Evolutionary conservation across 1,140 invertebrate species (phyloP).

Genomic region (Ceratina calcarata): DNA sequence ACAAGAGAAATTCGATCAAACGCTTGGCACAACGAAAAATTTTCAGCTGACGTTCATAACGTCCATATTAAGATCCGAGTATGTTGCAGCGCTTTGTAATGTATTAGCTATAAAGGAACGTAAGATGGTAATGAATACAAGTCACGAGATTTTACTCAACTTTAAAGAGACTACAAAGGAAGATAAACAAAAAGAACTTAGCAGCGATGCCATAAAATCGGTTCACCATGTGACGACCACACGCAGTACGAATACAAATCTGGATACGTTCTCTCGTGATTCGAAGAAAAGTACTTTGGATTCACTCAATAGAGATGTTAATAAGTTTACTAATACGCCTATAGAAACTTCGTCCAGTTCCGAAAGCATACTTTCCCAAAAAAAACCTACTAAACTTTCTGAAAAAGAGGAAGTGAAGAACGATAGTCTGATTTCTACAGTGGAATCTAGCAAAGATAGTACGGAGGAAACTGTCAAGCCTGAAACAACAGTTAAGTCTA

Average conservation of each 20-base stretch:
- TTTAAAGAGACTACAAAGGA: slow-evolving; percentile 37
- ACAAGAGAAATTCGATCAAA: slow-evolving; percentile 73
- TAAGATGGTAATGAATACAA: slow-evolving; percentile 85
- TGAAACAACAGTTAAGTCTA: slow-evolving; percentile 64
- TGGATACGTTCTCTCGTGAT: slow-evolving; percentile 11
- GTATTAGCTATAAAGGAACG: slow-evolving; percentile 84
- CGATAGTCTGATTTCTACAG: slow-evolving; percentile 54
- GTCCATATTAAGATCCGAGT: slow-evolving; percentile 84
- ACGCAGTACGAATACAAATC: slow-evolving; percentile 8
- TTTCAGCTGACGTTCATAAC: slow-evolving; percentile 78
- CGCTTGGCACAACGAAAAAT: slow-evolving; percentile 56
- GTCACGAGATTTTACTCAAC: slow-evolving; percentile 65
- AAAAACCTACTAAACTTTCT: slow-evolving; percentile 74
- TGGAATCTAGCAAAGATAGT: slow-evolving; percentile 66
- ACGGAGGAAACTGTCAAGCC: slow-evolving; percentile 75
- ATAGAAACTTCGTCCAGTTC: slow-evolving; percentile 36
- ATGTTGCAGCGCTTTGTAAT: slow-evolving; percentile 89
- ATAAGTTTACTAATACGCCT: neutral
- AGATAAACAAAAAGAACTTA: slow-evolving; percentile 11
- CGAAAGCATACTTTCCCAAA: slow-evolving; percentile 67
- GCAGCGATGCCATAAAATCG: neutral
- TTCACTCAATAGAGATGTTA: slow-evolving; percentile 7
- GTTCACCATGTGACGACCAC: slow-evolving; percentile 21
- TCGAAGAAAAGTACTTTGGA: slow-evolving; percentile 28
- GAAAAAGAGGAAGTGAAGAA: slow-evolving; percentile 66